Percentiles rank a stretch among this genome's conserved stretches.
Conservation (phyloP, 2,113 vertebrate species). For the Actenoides hombroni region DNA sequence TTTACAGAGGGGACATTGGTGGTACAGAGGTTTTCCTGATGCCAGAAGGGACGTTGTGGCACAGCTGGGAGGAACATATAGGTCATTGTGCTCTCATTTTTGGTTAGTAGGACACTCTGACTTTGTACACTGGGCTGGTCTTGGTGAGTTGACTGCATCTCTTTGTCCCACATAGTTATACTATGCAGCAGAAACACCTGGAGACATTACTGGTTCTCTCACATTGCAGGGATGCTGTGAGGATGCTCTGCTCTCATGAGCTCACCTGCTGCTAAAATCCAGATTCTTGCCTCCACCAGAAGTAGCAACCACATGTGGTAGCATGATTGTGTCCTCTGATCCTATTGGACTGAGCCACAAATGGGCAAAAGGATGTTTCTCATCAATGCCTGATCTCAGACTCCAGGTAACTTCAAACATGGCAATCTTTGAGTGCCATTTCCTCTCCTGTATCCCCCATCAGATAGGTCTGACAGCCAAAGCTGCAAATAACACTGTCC, state of each 20-base stretch:
- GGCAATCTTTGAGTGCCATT: background rate
- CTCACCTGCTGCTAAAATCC: background rate
- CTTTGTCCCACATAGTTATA: background rate
- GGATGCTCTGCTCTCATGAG: background rate
- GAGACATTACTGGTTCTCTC: background rate
- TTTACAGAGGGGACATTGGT: background rate
- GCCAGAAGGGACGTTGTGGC: background rate
- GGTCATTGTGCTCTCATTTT: background rate
- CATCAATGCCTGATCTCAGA: background rate
- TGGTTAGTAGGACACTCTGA: background rate
- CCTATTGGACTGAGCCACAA: background rate
- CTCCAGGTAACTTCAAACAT: background rate
- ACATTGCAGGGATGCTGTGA: background rate
- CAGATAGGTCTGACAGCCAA: background rate
- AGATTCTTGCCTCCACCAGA: background rate
- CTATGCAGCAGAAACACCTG: background rate
- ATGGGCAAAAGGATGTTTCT: background rate
- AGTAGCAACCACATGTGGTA: background rate
- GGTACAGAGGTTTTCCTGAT: background rate
- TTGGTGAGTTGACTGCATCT: background rate
- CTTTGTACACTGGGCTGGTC: background rate
- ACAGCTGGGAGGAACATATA: background rate
- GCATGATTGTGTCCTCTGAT: background rate
- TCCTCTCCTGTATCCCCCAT: accelerated
- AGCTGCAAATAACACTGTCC: background rate